Evolutionary conservation across 2,888 invertebrate species (phyloP), one percentile per base, ranked within the genome.

Genomic region (Isoperla grammatica): DNA sequence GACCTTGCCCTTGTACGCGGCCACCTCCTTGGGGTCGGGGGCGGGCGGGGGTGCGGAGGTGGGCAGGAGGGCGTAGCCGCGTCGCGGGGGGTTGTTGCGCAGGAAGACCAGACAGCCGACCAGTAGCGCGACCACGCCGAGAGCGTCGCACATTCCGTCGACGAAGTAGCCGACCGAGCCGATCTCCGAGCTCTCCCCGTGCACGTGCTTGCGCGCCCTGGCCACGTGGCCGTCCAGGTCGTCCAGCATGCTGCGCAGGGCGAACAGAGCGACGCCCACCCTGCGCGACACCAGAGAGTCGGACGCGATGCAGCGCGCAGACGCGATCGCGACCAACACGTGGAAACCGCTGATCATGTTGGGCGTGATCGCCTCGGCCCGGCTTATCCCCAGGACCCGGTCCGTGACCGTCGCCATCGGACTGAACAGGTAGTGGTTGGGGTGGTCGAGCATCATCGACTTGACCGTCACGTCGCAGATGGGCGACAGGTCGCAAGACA

Each of bases 181-280:
- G n/a, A 90, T 85, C 70, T 89, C 88, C 0, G 90, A 89, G 20
- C 84, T 78, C 72, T 90, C 89, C 0, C 90, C 89, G 62, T 83
- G 81, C 23, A 89, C 83, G 70, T 90, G 81, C 68, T 85, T 85
- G 58, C 87, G 80, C 22, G 82, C 84, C 61, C 93, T 81, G 1
- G 91, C 92, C 2, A 94, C 88, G 69, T 90, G 88, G 0, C 94
- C 94, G 69, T 94, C 94, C 63, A 94, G 74, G 69, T 90, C 89
- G 69, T 94, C 94, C 56, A 93, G 73, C 75, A 90, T 90, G 65
- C 89, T 88, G 65, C 93, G 79, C 40, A 91, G 73, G 75, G 90
- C 87, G 71, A 90, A 93, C 17, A 93, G 71, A 1, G 90, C 73
- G 0, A 91, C 85, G 0, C 87, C 92, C 0, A 89, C 65, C 19